Percentiles rank a stretch among this genome's conserved stretches.
Conservation (phyloP, 30 jellyfish, hydroid and myxozoan species). For the Catostylus mosaicus region DNA sequence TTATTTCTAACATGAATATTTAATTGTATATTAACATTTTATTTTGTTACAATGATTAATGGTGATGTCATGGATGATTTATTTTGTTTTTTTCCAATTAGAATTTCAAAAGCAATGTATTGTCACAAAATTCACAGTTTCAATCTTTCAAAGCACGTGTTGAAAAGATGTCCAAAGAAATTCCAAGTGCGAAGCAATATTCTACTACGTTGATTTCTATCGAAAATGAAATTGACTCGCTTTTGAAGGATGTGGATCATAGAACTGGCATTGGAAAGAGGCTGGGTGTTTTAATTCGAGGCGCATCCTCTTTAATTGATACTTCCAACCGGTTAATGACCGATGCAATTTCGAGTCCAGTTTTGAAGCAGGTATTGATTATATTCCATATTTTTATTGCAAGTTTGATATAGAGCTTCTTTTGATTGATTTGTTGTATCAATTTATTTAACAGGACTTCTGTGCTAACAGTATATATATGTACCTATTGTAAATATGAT, state of each 20-base stretch:
- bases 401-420: background rate
- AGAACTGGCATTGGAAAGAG: constrained; percentile 14
- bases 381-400: background rate
- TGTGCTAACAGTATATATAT: too few species aligned
- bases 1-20: background rate
- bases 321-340: constrained; percentile 18
- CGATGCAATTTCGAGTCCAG: constrained; percentile 26
- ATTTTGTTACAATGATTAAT: too few species aligned
- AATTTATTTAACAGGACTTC: too few species aligned
- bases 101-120: background rate
- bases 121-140: constrained; percentile 9
- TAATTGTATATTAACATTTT: background rate
- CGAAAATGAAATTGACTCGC: background rate
- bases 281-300: constrained; percentile 27
- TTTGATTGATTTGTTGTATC: background rate
- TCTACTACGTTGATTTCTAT: background rate
- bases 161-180: background rate
- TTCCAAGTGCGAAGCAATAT: background rate
- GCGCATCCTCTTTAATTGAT: constrained; percentile 29
- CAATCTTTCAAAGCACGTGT: background rate
- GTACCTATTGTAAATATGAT: too few species aligned
- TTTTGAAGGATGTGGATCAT: background rate
- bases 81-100: background rate
- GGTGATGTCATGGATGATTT: background rate
- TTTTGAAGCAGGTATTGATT: constrained; percentile 35